phyloP scores from a whole-genome alignment of 2,888 invertebrate genomes.

The Melieria crassipennis region DNA sequence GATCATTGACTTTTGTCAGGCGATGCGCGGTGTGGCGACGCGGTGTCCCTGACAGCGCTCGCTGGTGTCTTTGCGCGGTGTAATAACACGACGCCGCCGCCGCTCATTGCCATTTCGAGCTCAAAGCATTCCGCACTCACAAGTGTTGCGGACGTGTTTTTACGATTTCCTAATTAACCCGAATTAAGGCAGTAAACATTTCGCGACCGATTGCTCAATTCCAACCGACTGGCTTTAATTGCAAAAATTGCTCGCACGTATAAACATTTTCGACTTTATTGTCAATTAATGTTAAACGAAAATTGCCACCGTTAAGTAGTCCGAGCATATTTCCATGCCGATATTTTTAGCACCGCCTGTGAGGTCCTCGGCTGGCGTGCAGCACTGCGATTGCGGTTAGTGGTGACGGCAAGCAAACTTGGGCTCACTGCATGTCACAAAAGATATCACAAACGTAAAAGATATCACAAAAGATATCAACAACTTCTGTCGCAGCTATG shows the following conservation, averaged over 20 bases:
- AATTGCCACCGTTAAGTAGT: background rate
- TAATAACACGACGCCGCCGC: no score
- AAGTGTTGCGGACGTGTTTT: slow-evolving; percentile 9
- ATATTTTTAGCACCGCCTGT: no score
- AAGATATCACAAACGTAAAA: no score
- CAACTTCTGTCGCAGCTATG: no score
- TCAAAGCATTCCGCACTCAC: no score
- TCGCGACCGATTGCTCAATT: slow-evolving; percentile 21
- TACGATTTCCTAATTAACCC: slow-evolving; percentile 23
- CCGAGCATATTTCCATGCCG: no score
- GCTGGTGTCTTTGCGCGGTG: slow-evolving; percentile 4
- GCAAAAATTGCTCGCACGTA: slow-evolving; percentile 12
- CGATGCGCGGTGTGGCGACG: slow-evolving; percentile 15
- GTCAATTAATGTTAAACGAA: slow-evolving; percentile 18
- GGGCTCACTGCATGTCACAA: no score
- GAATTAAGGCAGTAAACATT: background rate
- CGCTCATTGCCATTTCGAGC: no score
- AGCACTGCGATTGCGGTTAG: no score
- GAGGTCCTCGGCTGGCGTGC: no score
- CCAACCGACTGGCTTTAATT: slow-evolving; percentile 17
- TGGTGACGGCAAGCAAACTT: no score
- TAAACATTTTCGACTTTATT: slow-evolving; percentile 25
- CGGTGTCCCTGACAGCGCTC: background rate
- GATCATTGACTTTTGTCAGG: slow-evolving; percentile 47
- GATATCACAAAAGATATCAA: no score